Percentiles rank a stretch among this genome's conserved stretches.
These are phyloP conservation scores for Apostichopus californicus DNA, from an alignment of 35 echinoderm and acorn worm genomes.

Conservation along the genomic window DNA sequence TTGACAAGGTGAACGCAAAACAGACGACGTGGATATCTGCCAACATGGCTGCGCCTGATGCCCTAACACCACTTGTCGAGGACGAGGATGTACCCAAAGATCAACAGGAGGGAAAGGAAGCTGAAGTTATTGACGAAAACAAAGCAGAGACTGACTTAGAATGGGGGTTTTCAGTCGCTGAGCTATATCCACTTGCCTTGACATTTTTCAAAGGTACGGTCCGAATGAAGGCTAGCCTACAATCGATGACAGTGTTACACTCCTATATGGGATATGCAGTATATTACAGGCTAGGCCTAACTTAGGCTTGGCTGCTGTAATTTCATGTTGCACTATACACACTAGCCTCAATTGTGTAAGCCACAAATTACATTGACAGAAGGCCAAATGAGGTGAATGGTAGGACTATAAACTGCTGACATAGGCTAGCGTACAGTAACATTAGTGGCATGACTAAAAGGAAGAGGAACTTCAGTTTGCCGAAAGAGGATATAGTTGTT, in stretches of 20 bases:
- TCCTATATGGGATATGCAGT: background rate
- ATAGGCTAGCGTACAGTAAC: too few species aligned
- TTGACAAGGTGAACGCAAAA: background rate
- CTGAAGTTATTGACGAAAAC: background rate
- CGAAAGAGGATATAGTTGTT: too few species aligned
- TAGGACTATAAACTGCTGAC: too few species aligned
- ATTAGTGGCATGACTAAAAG: too few species aligned
- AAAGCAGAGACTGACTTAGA: constrained; percentile 49
- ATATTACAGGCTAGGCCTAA: background rate
- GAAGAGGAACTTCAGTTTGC: too few species aligned
- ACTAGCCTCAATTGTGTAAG: too few species aligned
- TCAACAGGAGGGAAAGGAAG: background rate
- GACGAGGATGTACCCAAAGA: constrained; percentile 48
- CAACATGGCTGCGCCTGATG: constrained; percentile 84
- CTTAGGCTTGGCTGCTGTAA: too few species aligned
- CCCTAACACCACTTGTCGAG: constrained; percentile 74
- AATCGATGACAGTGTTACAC: background rate
- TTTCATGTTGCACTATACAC: too few species aligned
- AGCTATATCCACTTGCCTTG: constrained; percentile 79
- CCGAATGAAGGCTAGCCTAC: too few species aligned
- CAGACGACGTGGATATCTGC: constrained; percentile 68
- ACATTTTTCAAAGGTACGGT: constrained; percentile 92
- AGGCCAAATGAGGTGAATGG: too few species aligned
- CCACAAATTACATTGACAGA: too few species aligned
- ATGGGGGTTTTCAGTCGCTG: constrained; percentile 80